A percentile compares a stretch with the other conserved stretches of the same genome.
Evolutionary conservation across 2,888 invertebrate species (phyloP).

Genomic region (Oscheius sp.): DNA sequence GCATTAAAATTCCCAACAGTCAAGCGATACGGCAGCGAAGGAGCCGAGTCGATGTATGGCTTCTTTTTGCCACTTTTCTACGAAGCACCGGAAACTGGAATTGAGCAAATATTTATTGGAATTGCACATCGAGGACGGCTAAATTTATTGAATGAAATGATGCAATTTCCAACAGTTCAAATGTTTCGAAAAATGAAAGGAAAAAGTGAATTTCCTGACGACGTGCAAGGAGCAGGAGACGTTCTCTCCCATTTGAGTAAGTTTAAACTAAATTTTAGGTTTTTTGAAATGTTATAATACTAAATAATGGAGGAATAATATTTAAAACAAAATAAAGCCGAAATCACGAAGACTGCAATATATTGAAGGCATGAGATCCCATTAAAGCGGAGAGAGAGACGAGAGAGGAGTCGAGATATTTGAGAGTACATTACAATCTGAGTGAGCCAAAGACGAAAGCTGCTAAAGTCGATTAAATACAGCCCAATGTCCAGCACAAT

Average conservation of each 20-base stretch:
- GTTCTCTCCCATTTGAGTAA: conserved; percentile 90
- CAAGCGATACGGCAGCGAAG: conserved; percentile 95
- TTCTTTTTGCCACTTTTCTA: conserved; percentile 79
- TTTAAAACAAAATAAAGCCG: too few relatives aligned
- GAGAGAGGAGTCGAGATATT: too few relatives aligned
- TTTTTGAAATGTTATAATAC: too few relatives aligned
- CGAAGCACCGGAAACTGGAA: conserved; percentile 53
- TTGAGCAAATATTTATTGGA: conserved; percentile 79
- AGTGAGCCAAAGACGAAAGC: too few relatives aligned
- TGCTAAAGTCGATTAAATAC: too few relatives aligned
- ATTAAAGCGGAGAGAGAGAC: too few relatives aligned
- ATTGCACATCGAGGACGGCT: conserved; percentile 95
- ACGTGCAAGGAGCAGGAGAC: conserved; percentile 86
- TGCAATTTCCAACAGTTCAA: conserved; percentile 86
- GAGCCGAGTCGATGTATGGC: conserved; percentile 90
- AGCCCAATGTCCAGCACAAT: too few relatives aligned
- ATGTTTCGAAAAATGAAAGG: conserved; percentile 92
- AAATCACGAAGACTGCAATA: too few relatives aligned
- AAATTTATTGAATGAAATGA: conserved; percentile 85
- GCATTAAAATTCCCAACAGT: conserved; percentile 89
- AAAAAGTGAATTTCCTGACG: conserved; percentile 85
- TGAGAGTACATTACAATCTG: too few relatives aligned
- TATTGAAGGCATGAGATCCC: too few relatives aligned
- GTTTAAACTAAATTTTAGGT: too few relatives aligned
- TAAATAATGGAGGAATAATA: too few relatives aligned